Base-by-base conservation (phyloP, 1,140 invertebrate genomes). In the Orussus abietinus region DNA sequence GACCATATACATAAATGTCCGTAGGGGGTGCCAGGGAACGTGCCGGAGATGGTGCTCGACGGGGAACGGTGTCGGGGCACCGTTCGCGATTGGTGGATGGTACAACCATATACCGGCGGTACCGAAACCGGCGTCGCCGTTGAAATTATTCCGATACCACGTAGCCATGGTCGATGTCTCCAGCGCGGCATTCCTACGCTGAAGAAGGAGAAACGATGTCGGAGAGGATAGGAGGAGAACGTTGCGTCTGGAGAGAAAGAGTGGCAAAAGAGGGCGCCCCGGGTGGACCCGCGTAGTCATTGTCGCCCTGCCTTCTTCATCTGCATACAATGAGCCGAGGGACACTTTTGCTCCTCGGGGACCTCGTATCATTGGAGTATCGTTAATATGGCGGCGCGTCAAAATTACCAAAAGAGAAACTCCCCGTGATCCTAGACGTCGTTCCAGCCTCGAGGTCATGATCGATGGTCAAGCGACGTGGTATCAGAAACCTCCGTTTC, bases 251-350 rank as follows among this genome's bases (percentile, higher is more conserved):
- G 58, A 59, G 57, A 61, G 53, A 58, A 62, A 55, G 49, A 31
- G 43, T 40, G 50, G 45, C 47, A 49, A 55, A 56, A 54, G 57
- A 54, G 47, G 22, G 22, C 6, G 22, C 22, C 22, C 22, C n/a
- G n/a, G n/a, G 22, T 51, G 48, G 57, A 44, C 48, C 58, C 51
- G 43, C 45, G 43, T 40, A 71, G 68, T 72, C 69, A 71, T 69
- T 68, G 66, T 71, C 66, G 66, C 65, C 67, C 61, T 66, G 67
- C 65, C 69, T 69, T 69, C 58, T 68, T 69, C 56, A 73, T 73
- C 67, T 73, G 57, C 70, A 73, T 73, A 73, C 70, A 73, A 73
- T 70, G 53, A 60, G 21, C 48, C 25, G 29, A n/a, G 53, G 65
- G 59, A 65, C 63, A 66, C 18, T 22, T 11, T 25, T 4, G 5